A percentile compares a stretch with the other conserved stretches of the same genome.
These are phyloP conservation scores for Tragelaphus strepsiceros DNA, from an alignment of 2,113 vertebrate genomes.

Conservation along the genomic window DNA sequence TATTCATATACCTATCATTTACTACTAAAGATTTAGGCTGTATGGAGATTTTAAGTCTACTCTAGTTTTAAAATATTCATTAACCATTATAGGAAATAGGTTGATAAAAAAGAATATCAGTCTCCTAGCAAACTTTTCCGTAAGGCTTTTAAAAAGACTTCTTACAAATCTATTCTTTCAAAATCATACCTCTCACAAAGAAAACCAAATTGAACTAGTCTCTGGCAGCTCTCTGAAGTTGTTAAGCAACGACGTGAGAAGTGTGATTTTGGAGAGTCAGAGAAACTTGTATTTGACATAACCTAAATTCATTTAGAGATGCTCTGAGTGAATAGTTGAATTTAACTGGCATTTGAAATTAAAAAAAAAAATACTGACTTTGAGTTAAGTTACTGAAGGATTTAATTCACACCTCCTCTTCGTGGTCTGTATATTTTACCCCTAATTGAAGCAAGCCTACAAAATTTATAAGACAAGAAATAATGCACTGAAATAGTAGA, in stretches of 20 bases:
- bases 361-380: neutral
- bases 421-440: neutral
- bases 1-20: neutral
- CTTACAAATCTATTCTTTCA: conserved; percentile 47
- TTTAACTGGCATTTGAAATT: neutral
- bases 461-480: neutral
- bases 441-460: neutral
- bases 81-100: neutral
- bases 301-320: conserved; percentile 43
- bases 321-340: neutral
- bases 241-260: conserved; percentile 36
- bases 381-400: conserved; percentile 13
- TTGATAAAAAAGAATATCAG: neutral
- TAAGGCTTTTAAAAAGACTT: conserved; percentile 30
- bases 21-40: neutral
- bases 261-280: conserved; percentile 23
- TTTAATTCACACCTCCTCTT: conserved; percentile 1
- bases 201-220: conserved; percentile 41
- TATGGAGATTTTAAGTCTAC: neutral
- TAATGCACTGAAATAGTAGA: neutral
- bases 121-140: neutral
- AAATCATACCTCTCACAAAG: conserved; percentile 35
- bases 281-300: conserved; percentile 39
- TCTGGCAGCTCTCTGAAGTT: conserved; percentile 46
- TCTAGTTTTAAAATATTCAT: conserved; percentile 26